Base-by-base conservation (phyloP, 1,140 invertebrate species). In the Rhizoglyphus robini region DNA sequence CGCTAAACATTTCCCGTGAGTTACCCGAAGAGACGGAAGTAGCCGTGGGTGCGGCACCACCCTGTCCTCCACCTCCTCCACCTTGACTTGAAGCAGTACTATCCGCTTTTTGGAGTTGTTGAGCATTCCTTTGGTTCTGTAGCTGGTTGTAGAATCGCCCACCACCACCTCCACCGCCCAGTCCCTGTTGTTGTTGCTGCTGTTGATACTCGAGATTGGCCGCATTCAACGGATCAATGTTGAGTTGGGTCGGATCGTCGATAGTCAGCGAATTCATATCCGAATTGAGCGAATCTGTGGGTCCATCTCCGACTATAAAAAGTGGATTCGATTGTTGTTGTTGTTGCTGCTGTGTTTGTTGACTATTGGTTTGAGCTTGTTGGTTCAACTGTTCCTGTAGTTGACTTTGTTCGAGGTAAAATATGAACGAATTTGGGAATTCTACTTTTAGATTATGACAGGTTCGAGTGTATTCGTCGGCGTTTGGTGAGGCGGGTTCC, bases 341-440 rank as follows among this genome's bases (percentile, higher is more conserved):
- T 46, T 46, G 41, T 46, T 46, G 41, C 2, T 20, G 41, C 41
- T 46, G 41, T 46, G 48, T 25, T 51, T 51, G 36, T 11, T 41
- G 36, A 41, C 36, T 41, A 18, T 8, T 41, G 8, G 36, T 11
- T 41, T 11, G 18, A 41, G 36, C 8, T 54, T 8, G 15, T 27
- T 54, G 51, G 8, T 5, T 8, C 15, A 15, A 27, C 8, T 54
- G 51, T 32, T 54, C 51, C 8, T 54, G 8, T 23, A 46, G 23
- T 32, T 54, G 51, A 25, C 23, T 25, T 54, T 54, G 51, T n/a
- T 63, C 61, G 30, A 64, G 48, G 18, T 32, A 48, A 27, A 64
- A 30, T 4, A 47, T 15, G 41, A 48, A 64, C n/a, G 63, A 64
- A 36, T 64, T 64, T 3, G 63, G 63, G 51, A 48, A 64, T 11